Evolutionary conservation across 2,797 vertebrate species (phyloP), one percentile per base, ranked within the genome.

Genomic region (Esox masquinongy): DNA sequence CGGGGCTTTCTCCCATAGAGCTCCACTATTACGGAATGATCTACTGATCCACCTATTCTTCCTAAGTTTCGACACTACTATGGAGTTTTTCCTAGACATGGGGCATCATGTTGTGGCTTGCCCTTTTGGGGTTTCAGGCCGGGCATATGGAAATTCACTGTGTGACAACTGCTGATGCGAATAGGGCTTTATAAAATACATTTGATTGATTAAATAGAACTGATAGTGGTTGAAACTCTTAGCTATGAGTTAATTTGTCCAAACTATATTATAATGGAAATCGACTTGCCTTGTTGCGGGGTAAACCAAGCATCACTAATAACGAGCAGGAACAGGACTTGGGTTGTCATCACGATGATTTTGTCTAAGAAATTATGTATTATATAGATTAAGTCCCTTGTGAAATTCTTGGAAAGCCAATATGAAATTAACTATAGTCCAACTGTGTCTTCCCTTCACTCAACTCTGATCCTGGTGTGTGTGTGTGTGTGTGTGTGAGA

Each of bases 231-330:
- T 31, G 1, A 43, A 43, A 43, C 39, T 1, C 39, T 31, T 31
- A 31, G 1, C 29, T 3, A 31, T 31, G 29, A 31, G 29, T 31
- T 3, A 31, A 31, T 31, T 31, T 31, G 29, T 31, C 70, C 61
- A 29, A 4, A 59, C 34, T 63, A 74, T 22, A 17, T 79, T 68
- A 73, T 64, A 77, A 80, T 59, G 56, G 26, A 6, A 8, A 6
- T 64, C 36, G 59, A 59, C 72, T 59, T 56, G 1, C 14, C 1
- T 59, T 16, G 31, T 15, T 47, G 43, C 56, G 64, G 53, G 22
- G 63, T 22, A 74, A 61, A 50, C 36, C 22, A 59, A 59, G 8
- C n/a, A 59, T n/a, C 5, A 14, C 8, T 19, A 47, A 11, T 75
- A 34, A 51, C 36, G 63, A 74, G 63, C 22, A 24, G 31, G 19